Percentiles rank a stretch among this genome's conserved stretches.
These are phyloP conservation scores for Orchesellides sinensis DNA, from an alignment of 2,888 invertebrate species.

Conservation along the genomic window DNA sequence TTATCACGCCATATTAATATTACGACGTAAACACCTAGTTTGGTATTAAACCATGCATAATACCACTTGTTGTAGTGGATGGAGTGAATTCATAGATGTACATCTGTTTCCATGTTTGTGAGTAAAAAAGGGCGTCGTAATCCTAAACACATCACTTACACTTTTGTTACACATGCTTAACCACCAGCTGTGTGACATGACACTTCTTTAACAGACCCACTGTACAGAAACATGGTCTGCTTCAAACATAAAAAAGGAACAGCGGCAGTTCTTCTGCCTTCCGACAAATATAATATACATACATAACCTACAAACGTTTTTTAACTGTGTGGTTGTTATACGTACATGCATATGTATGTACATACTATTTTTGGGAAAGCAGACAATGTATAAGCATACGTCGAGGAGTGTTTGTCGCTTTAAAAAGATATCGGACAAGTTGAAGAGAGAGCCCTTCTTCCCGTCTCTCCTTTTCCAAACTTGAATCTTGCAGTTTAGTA, in stretches of 20 bases:
- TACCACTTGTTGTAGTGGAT: slow-evolving; percentile 57
- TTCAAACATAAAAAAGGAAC: background rate
- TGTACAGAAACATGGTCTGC: background rate
- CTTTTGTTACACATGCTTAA: slow-evolving; percentile 72
- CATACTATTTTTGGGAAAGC: background rate
- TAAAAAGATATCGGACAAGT: slow-evolving; percentile 12
- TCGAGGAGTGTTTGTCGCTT: background rate
- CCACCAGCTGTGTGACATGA: slow-evolving; percentile 72
- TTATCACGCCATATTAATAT: background rate
- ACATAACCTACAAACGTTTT: background rate
- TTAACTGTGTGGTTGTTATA: background rate
- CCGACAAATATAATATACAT: slow-evolving; percentile 18
- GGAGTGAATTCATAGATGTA: slow-evolving; percentile 28
- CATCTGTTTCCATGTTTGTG: slow-evolving; percentile 29
- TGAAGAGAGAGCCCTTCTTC: slow-evolving; percentile 15
- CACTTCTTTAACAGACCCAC: slow-evolving; percentile 67
- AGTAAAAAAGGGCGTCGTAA: slow-evolving; percentile 46
- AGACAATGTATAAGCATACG: background rate
- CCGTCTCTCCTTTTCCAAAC: background rate
- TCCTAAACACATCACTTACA: slow-evolving; percentile 63
- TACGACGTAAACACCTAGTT: background rate
- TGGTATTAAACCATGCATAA: too few relatives aligned
- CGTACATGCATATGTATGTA: background rate
- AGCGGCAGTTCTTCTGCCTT: slow-evolving; percentile 12
- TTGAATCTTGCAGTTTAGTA: background rate